Percentiles rank a stretch among this genome's conserved stretches.
Conservation (phyloP, 2,797 vertebrate species). For the Lophotriccus pileatus region DNA sequence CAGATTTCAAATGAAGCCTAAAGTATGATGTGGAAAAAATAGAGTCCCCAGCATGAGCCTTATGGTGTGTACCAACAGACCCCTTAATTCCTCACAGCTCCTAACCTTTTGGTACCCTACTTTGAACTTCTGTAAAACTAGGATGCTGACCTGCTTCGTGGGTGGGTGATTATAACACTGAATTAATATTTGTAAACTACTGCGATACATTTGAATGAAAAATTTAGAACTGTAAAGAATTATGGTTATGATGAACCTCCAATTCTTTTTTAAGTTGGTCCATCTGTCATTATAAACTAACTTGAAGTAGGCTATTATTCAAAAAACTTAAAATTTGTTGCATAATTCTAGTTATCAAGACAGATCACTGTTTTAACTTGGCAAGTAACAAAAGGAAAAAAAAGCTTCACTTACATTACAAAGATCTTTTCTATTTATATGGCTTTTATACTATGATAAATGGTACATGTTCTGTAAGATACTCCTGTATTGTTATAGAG, state of each 20-base stretch:
- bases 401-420: neutral
- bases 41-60: slow-evolving; percentile 41
- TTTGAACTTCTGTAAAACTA: slow-evolving; percentile 57
- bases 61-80: slow-evolving; percentile 42
- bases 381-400: neutral
- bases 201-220: slow-evolving; percentile 60
- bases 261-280: slow-evolving; percentile 62
- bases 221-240: slow-evolving; percentile 60
- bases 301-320: slow-evolving; percentile 40
- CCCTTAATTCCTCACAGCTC: slow-evolving; percentile 60
- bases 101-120: slow-evolving; percentile 27
- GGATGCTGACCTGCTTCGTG: slow-evolving; percentile 48
- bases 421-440: slow-evolving; percentile 50
- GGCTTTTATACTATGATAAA: slow-evolving; percentile 53
- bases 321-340: slow-evolving; percentile 22
- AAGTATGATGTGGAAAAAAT: slow-evolving; percentile 37
- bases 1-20: slow-evolving; percentile 12
- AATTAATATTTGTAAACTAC: slow-evolving; percentile 64
- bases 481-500: slow-evolving; percentile 33
- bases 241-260: slow-evolving; percentile 38
- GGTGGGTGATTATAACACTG: slow-evolving; percentile 53
- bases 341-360: neutral
- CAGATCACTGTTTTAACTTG: neutral
- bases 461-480: slow-evolving; percentile 52
- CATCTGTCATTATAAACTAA: slow-evolving; percentile 62